A percentile compares a stretch with the other conserved stretches of the same genome.
Conservation (phyloP, 2,888 invertebrate species). For the Gymnocheta viridis region DNA sequence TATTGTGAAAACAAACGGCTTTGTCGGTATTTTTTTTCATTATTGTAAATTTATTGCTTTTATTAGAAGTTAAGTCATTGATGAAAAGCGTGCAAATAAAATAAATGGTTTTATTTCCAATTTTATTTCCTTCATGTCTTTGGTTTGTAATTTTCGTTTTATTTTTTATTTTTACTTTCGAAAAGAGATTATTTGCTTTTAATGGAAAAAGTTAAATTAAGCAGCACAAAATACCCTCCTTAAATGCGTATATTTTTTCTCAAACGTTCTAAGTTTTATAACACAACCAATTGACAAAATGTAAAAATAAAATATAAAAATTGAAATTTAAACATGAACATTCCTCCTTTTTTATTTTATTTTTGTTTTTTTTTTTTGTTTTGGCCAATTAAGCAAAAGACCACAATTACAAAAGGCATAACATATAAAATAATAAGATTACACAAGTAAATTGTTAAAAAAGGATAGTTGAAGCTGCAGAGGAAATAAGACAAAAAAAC, state of each 20-base stretch:
- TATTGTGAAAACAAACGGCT: too few relatives aligned
- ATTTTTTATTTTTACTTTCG: not conserved
- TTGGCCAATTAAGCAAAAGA: slow-evolving; percentile 68
- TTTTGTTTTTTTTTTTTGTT: slow-evolving; percentile 43
- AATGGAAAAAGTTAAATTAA: slow-evolving; percentile 51
- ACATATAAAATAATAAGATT: slow-evolving; percentile 61
- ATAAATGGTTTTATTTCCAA: slow-evolving; percentile 40
- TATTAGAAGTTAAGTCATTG: slow-evolving; percentile 36
- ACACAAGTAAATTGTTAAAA: slow-evolving; percentile 36
- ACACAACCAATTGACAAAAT: slow-evolving; percentile 22
- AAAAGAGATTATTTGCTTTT: slow-evolving; percentile 41
- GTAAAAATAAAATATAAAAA: not conserved
- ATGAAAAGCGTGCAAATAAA: slow-evolving; percentile 28
- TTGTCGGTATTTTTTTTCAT: not conserved
- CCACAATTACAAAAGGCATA: slow-evolving; percentile 62
- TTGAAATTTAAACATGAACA: slow-evolving; percentile 30
- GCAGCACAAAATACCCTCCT: slow-evolving; percentile 31
- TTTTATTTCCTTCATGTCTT: not conserved
- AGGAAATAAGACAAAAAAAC: not conserved
- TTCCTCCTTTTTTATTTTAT: not conserved
- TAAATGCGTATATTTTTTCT: not conserved
- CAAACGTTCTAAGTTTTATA: not conserved
- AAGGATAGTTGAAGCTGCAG: not conserved
- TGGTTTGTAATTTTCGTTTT: not conserved
- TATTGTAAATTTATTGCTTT: slow-evolving; percentile 26